phyloP scores from a whole-genome alignment of 37 sponge, comb jelly and placozoan species.

The Chondrosia reniformis region DNA sequence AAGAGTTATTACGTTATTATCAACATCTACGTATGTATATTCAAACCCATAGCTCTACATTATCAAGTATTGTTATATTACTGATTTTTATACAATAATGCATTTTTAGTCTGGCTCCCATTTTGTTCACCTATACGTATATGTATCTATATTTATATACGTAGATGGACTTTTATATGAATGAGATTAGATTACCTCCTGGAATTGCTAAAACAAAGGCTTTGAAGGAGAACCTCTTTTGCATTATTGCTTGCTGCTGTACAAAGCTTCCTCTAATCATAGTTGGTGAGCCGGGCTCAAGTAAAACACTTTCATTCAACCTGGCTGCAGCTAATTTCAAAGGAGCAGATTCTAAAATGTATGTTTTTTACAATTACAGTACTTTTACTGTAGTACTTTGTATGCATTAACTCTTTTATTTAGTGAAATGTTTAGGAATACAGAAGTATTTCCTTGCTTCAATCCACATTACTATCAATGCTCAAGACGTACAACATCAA shows the following conservation, averaged over 20 bases:
- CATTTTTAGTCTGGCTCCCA: background rate
- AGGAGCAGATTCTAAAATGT: constrained; percentile 64
- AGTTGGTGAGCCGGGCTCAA: constrained; percentile 89
- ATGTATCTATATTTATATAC: background rate
- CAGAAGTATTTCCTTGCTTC: constrained; percentile 53
- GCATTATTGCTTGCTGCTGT: constrained; percentile 72
- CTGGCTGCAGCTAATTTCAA: constrained; percentile 78
- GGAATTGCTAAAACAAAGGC: constrained; percentile 89
- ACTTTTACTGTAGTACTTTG: background rate
- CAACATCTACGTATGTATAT: background rate
- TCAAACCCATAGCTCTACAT: too few species aligned
- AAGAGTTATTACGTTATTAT: background rate
- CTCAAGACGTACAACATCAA: constrained; percentile 81
- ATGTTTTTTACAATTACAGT: background rate
- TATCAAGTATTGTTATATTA: too few species aligned
- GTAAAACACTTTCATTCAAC: constrained; percentile 93
- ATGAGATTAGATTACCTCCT: constrained; percentile 59
- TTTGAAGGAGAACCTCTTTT: constrained; percentile 92
- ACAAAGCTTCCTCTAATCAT: constrained; percentile 85
- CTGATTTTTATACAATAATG: too few species aligned
- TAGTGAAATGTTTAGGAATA: constrained; percentile 46
- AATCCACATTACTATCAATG: constrained; percentile 90
- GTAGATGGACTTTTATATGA: constrained; percentile 54
- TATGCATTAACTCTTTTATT: background rate
- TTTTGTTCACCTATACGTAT: background rate